These are phyloP conservation scores for Sebastes dallii DNA, from an alignment of 2,797 vertebrate species.

Conservation along the genomic window DNA sequence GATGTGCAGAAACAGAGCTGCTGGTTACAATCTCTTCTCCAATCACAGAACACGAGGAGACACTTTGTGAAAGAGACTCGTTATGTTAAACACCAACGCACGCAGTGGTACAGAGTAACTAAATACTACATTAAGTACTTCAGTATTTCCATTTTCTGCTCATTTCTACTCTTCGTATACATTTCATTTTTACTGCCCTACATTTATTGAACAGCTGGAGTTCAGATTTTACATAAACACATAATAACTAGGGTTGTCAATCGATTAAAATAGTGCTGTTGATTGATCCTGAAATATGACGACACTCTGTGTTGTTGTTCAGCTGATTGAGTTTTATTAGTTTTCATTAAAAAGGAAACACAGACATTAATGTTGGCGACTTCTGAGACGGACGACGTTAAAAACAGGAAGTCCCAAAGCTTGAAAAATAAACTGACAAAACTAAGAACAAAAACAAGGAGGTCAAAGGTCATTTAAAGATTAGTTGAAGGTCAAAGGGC, in stretches of 20 bases:
- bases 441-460: neutral
- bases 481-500: neutral
- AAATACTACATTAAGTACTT: neutral
- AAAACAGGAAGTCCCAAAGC: neutral
- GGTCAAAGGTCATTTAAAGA: neutral
- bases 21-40: neutral
- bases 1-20: conserved; percentile 28
- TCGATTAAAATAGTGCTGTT: neutral
- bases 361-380: neutral
- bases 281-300: neutral
- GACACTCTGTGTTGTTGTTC: neutral
- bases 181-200: no score
- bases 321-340: conserved; percentile 23
- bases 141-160: no score
- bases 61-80: neutral
- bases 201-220: no score
- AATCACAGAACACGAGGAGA: neutral
- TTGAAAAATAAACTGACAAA: neutral
- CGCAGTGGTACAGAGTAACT: neutral
- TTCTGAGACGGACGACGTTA: neutral
- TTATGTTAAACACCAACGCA: no score
- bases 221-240: neutral
- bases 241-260: neutral
- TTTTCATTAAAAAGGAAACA: conserved; percentile 26
- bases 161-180: no score